Evolutionary conservation across 2,797 vertebrate genomes (phyloP).

Genomic region (Tapirus indicus): DNA sequence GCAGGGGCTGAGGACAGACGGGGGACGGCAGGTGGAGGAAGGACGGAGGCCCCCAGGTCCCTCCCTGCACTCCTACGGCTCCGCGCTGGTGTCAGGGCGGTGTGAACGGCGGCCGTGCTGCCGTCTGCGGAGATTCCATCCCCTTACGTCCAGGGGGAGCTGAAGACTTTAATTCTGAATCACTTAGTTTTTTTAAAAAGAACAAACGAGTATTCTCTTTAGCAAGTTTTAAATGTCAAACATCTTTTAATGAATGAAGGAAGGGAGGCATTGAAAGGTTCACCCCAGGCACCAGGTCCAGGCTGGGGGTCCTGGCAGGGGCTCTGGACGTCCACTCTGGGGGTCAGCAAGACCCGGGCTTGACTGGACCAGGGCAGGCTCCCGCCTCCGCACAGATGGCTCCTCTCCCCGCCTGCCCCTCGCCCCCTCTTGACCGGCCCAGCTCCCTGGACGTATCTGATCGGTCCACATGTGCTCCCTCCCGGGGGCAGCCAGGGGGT

Average conservation of each 20-base stretch:
- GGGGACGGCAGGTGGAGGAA: background rate
- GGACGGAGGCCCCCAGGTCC: background rate
- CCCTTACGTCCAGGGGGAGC: background rate
- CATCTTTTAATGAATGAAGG: background rate
- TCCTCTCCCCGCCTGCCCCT: background rate
- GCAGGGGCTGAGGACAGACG: background rate
- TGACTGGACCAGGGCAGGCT: background rate
- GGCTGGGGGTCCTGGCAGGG: background rate
- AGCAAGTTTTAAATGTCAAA: background rate
- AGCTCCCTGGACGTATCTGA: background rate
- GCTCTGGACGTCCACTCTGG: background rate
- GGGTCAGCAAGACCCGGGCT: background rate
- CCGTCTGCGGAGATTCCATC: background rate
- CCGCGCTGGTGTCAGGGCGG: background rate
- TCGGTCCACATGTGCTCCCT: background rate
- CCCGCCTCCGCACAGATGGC: fast-evolving
- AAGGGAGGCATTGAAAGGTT: background rate
- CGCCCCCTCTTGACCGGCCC: background rate
- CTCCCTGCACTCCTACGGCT: background rate
- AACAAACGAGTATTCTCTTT: background rate
- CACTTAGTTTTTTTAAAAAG: background rate
- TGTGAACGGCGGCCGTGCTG: background rate
- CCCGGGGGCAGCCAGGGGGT: background rate
- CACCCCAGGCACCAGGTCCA: background rate
- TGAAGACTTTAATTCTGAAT: background rate